Percentiles rank a stretch among this genome's conserved stretches.
phyloP scores from a whole-genome alignment of 2,797 vertebrate genomes.

The Megaceryle alcyon region DNA sequence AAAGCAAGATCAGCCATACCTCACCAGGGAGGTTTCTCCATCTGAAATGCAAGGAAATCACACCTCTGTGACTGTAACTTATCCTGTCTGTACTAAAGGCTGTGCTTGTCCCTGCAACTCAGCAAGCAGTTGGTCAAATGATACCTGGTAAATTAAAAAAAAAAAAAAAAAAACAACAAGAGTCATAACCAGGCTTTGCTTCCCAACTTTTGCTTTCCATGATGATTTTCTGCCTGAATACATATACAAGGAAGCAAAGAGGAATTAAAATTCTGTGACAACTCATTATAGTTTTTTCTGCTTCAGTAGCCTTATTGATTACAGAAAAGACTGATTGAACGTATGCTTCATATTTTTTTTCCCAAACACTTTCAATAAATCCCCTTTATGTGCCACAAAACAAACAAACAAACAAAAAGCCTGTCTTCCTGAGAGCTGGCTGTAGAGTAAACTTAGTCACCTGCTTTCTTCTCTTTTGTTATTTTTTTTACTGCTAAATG shows the following conservation, averaged over 20 bases:
- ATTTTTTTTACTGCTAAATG: conserved; percentile 78
- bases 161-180: not conserved
- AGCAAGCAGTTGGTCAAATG: not conserved
- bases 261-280: conserved; percentile 61
- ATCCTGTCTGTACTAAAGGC: not conserved
- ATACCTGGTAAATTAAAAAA: conserved; percentile 10
- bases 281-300: conserved; percentile 69
- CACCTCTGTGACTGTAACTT: not conserved
- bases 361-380: conserved; percentile 53
- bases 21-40: not conserved
- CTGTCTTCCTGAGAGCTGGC: conserved; percentile 70
- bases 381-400: conserved; percentile 43
- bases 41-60: not conserved
- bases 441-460: conserved; percentile 78
- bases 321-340: conserved; percentile 28
- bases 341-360: conserved; percentile 45
- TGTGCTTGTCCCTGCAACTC: not conserved
- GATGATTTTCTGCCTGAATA: conserved; percentile 58
- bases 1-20: not conserved
- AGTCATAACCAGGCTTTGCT: not conserved
- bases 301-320: conserved; percentile 68
- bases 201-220: conserved; percentile 22
- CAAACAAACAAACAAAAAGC: conserved; percentile 20
- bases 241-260: conserved; percentile 54
- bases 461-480: conserved; percentile 76